Percentiles rank a stretch among this genome's conserved stretches.
Evolutionary conservation across 2,888 invertebrate genomes (phyloP).

Genomic region (Eristalis tenax): DNA sequence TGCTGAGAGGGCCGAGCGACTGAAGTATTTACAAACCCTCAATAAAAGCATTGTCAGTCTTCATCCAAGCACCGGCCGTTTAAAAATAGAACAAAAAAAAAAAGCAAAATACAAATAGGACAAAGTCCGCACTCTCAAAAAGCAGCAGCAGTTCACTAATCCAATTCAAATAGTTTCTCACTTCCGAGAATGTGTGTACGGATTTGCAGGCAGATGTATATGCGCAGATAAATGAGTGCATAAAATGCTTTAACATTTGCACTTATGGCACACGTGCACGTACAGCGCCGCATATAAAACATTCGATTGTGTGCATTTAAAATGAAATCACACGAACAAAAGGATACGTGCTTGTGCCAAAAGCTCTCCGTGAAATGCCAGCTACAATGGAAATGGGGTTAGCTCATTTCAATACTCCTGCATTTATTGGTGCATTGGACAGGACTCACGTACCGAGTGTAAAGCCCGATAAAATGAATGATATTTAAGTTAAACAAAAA

Average conservation of each 20-base stretch:
- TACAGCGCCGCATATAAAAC: constrained; percentile 15
- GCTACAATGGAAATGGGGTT: constrained; percentile 29
- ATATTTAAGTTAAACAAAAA: constrained; percentile 42
- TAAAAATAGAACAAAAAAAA: background rate
- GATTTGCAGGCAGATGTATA: background rate
- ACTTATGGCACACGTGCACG: constrained; percentile 5
- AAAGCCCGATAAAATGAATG: constrained; percentile 54
- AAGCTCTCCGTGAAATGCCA: constrained; percentile 18
- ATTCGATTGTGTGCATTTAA: constrained; percentile 26
- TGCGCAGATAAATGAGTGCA: background rate
- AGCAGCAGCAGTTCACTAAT: background rate
- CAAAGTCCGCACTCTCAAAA: background rate
- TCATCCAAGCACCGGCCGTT: background rate
- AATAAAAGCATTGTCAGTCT: background rate
- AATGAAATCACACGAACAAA: constrained; percentile 40
- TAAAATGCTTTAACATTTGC: background rate
- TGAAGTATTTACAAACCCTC: no score
- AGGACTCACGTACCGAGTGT: constrained; percentile 46
- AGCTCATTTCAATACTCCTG: constrained; percentile 39
- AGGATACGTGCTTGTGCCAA: constrained; percentile 47
- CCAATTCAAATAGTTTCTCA: background rate
- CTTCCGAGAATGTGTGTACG: background rate
- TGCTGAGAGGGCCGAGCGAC: no score
- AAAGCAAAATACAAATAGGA: no score
- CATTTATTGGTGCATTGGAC: constrained; percentile 38